phyloP scores from a whole-genome alignment of 1,140 invertebrate species.

The Phocides pigmalion region DNA sequence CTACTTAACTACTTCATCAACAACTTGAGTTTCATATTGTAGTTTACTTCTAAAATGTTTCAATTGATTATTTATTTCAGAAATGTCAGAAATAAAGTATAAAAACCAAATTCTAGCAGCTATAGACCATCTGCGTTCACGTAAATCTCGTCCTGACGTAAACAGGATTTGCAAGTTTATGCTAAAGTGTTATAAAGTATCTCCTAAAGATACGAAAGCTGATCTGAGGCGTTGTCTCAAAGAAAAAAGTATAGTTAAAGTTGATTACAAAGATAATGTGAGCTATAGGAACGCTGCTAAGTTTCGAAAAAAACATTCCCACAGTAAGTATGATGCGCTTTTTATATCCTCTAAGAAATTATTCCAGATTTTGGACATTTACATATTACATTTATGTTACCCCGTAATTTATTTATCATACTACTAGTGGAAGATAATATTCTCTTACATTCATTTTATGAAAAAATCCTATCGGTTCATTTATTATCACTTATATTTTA shows the following conservation, averaged over 20 bases:
- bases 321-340: constrained; percentile 56
- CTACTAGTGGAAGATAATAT: too few species aligned
- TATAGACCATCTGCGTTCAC: constrained; percentile 91
- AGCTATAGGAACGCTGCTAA: constrained; percentile 93
- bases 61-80: constrained; percentile 51
- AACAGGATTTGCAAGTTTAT: constrained; percentile 93
- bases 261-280: constrained; percentile 93
- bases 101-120: constrained; percentile 91
- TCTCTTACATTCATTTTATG: too few species aligned
- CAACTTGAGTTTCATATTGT: constrained; percentile 2
- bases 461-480: too few species aligned
- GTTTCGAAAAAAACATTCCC: constrained; percentile 83
- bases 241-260: constrained; percentile 90
- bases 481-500: too few species aligned
- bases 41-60: too few species aligned
- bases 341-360: too few species aligned
- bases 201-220: constrained; percentile 88
- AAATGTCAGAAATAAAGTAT: constrained; percentile 85
- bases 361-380: too few species aligned
- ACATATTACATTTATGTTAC: too few species aligned
- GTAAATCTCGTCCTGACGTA: constrained; percentile 93
- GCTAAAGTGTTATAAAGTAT: constrained; percentile 89
- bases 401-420: too few species aligned
- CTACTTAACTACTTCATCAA: too few species aligned
- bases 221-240: constrained; percentile 91